Evolutionary conservation across 1,140 invertebrate species (phyloP).

Genomic region (Zophobas morio): DNA sequence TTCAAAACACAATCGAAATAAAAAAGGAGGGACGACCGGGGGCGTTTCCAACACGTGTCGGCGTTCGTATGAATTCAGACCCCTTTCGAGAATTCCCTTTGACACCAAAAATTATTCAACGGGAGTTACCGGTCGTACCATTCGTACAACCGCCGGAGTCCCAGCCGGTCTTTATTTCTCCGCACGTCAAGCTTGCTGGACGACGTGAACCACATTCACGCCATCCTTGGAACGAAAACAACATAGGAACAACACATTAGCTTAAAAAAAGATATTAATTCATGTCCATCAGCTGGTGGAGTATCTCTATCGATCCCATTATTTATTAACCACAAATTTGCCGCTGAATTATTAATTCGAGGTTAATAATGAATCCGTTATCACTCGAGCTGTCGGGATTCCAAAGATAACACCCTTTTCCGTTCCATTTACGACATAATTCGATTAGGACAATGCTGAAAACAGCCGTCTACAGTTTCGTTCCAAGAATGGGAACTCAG

Average conservation of each 20-base stretch:
- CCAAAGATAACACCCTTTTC: constrained; percentile 4
- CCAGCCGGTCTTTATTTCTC: not conserved
- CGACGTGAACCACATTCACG: not conserved
- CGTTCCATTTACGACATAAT: not conserved
- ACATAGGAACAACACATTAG: too few species aligned
- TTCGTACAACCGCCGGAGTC: not conserved
- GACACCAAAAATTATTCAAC: constrained; percentile 14
- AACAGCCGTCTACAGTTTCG: not conserved
- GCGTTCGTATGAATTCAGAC: constrained; percentile 1
- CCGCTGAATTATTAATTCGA: constrained; percentile 1
- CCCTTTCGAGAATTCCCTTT: constrained; percentile 16
- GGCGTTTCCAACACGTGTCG: not conserved
- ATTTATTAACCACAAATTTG: constrained; percentile 5
- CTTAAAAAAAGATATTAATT: too few species aligned
- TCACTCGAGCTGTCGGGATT: not conserved
- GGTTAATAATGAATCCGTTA: not conserved
- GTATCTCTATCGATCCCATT: not conserved
- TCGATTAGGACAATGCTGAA: not conserved
- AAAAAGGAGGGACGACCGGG: not conserved
- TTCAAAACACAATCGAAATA: not conserved
- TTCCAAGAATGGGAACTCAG: not conserved
- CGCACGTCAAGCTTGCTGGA: not conserved
- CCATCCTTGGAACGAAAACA: too few species aligned
- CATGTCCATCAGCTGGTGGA: too few species aligned
- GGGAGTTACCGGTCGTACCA: constrained; percentile 6